Base-by-base conservation (phyloP, 2,888 invertebrate genomes). In the Achlya flavicornis region DNA sequence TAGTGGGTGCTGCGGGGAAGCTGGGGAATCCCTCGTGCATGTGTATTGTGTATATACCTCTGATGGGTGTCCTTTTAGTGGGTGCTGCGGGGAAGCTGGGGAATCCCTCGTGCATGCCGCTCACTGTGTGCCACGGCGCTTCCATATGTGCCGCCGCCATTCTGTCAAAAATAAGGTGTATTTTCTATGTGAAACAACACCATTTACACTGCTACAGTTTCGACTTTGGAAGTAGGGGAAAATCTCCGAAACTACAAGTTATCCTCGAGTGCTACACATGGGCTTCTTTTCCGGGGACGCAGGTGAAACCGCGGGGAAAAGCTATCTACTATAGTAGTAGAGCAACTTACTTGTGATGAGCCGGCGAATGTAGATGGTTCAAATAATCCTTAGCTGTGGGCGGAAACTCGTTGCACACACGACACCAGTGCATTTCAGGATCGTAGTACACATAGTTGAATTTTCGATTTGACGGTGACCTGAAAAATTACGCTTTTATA, bases 391-490 rank as follows among this genome's bases (percentile, higher is more conserved):
- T 97, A 62, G 97, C 97, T 3, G 97, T 97, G 80, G 96, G 95
- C 41, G 98, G 98, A 87, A 98, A 98, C 77, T 96, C 96, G 86
- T 97, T 96, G 90, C 98, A 98, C 61, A 96, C 95, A 64, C 97
- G 95, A 86, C 98, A 98, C 98, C 98, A 98, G 85, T 98, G 97
- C 95, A 97, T 96, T 91, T 97, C 97, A 0, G 97, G 97, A 89
- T 98, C 98, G 84, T 97, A 98, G 90, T 97, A 97, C 63, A 97
- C 96, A 81, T 96, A 97, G 95, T 97, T 97, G 87, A 95, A 96
- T 85, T 95, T 94, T 68, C 82, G 93, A 63, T 72, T 79, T 0
- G 85, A 72, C 0, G 92, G 93, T 0, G 93, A 93, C 78, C 93
- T 93, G 83, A 8, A 59, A 61, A 43, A 57, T 16, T n/a, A 61